phyloP scores from a whole-genome alignment of 2,888 invertebrate species.

The Sepiola atlantica region DNA sequence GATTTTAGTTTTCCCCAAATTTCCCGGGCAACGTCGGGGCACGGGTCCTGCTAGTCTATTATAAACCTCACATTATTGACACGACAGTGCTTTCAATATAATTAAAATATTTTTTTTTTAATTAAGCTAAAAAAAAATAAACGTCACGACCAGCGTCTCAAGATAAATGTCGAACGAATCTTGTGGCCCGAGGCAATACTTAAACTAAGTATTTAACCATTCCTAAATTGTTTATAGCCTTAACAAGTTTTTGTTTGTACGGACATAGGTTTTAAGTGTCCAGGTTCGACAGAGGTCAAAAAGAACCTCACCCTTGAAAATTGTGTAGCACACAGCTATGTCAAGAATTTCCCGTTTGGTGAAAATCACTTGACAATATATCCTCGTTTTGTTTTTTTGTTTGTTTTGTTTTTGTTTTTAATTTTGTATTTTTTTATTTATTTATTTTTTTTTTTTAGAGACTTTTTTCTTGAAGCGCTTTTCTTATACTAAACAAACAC shows the following conservation, averaged over 20 bases:
- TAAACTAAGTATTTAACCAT: background rate
- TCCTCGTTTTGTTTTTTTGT: background rate
- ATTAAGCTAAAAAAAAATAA: background rate
- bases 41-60: no score
- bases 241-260: background rate
- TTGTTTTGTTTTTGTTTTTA: background rate
- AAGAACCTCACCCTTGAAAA: background rate
- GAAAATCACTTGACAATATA: conserved; percentile 16
- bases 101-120: background rate
- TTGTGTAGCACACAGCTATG: background rate
- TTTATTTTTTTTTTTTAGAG: background rate
- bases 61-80: no score
- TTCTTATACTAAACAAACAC: background rate
- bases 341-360: background rate
- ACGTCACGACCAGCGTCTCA: background rate
- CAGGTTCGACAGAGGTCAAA: no score
- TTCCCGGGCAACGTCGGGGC: no score
- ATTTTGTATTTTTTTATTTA: no score
- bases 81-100: no score
- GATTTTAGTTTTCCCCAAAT: no score
- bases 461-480: background rate
- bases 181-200: background rate
- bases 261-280: background rate
- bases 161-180: background rate
- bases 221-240: background rate